phyloP scores from a whole-genome alignment of 2,888 invertebrate species.

The Tribolium freemani region DNA sequence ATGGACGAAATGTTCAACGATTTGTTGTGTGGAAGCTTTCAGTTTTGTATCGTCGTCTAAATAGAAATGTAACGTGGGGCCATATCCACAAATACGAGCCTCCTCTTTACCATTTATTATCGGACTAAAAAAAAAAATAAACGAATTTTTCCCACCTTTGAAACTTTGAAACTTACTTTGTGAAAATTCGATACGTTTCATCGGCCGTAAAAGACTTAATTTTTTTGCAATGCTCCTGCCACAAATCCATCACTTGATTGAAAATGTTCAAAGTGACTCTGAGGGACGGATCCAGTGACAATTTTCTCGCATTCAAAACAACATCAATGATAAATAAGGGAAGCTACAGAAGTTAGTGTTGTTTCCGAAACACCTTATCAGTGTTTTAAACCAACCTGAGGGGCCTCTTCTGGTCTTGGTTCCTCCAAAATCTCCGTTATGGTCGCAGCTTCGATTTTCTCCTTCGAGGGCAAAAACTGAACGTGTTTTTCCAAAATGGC shows the following conservation, averaged over 20 bases:
- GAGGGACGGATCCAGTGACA: constrained; percentile 75
- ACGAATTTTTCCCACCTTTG: not conserved
- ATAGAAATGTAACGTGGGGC: constrained; percentile 80
- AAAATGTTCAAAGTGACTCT: constrained; percentile 73
- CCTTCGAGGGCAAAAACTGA: constrained; percentile 69
- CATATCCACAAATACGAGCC: constrained; percentile 80
- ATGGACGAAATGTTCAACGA: constrained; percentile 72
- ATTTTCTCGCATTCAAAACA: constrained; percentile 61
- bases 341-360: constrained; percentile 67
- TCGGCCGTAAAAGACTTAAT: constrained; percentile 82
- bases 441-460: constrained; percentile 64
- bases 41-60: constrained; percentile 78
- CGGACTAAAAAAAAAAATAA: constrained; percentile 71
- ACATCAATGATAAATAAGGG: constrained; percentile 76
- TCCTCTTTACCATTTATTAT: constrained; percentile 87
- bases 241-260: constrained; percentile 74
- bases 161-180: constrained; percentile 70
- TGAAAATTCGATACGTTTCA: constrained; percentile 78
- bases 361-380: not conserved
- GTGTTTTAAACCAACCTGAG: constrained; percentile 55
- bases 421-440: constrained; percentile 71
- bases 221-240: constrained; percentile 78
- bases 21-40: constrained; percentile 70
- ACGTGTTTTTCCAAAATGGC: constrained; percentile 72
- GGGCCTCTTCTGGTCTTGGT: constrained; percentile 66